Evolutionary conservation across 1,140 invertebrate genomes (phyloP).

Genomic region (Gryon sp.): DNA sequence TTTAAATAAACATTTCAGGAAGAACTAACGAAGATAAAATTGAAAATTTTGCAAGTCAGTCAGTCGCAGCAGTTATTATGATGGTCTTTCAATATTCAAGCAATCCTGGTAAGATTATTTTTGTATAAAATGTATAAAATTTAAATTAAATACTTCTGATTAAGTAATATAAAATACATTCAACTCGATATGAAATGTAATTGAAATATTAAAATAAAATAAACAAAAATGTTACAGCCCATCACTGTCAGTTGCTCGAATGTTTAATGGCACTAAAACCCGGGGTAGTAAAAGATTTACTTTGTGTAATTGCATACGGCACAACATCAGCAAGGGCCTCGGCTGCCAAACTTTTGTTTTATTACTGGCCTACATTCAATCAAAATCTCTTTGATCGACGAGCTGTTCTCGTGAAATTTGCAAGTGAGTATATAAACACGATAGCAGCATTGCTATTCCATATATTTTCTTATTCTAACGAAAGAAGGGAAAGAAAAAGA

Average conservation of each 20-base stretch:
- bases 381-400: constrained; percentile 94
- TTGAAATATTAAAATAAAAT: too few species aligned
- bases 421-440: constrained; percentile 89
- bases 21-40: constrained; percentile 85
- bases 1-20: constrained; percentile 78
- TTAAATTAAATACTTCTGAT: too few species aligned
- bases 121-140: constrained; percentile 3
- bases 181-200: not conserved
- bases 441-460: too few species aligned
- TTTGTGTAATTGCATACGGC: constrained; percentile 98
- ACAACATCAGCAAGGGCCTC: constrained; percentile 93
- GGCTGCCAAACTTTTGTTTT: constrained; percentile 97
- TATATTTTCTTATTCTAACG: too few species aligned
- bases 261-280: constrained; percentile 95
- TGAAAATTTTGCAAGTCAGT: constrained; percentile 93
- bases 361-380: constrained; percentile 99
- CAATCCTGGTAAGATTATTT: constrained; percentile 85
- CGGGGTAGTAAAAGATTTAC: constrained; percentile 93
- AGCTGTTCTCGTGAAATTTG: constrained; percentile 92
- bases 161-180: not conserved
- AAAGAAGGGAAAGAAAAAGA: too few species aligned
- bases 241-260: constrained; percentile 96
- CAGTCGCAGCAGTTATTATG: constrained; percentile 96
- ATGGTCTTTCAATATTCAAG: constrained; percentile 98
- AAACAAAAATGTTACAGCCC: too few species aligned